Evolutionary conservation across 2,113 vertebrate genomes (phyloP), one percentile per base, ranked within the genome.

Genomic region (Notothenia coriiceps): DNA sequence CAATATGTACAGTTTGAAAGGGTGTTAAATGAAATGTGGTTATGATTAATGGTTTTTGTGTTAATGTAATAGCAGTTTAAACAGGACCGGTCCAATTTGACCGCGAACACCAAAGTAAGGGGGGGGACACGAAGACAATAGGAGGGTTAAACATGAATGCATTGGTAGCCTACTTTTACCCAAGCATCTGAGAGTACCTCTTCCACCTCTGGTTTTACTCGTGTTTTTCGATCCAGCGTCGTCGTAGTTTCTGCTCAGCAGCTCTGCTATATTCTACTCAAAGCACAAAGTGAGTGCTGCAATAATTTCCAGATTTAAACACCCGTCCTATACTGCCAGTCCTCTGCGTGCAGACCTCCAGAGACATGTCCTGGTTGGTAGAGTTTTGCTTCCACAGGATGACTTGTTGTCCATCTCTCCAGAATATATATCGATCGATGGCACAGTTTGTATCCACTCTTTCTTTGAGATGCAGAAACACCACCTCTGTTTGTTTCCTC

Each of bases 251-350:
- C 72, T 84, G 69, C 72, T 72, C 75, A 84, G 83, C 81, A 85
- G 74, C 87, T 86, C 70, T 75, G 75, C 55, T 84, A 70, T 80
- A 76, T 55, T 82, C 74, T 72, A 78, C 73, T 84, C 25, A 79
- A 92, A 88, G 88, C 91, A 90, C 89, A 92, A 84, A 80, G 70
- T 66, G 50, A n/a, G 73, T 87, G 80, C 83, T 87, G 84, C 85
- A 90, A 88, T 80, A 88, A 84, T 49, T 76, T 74, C 50, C 59
- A 79, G 60, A 72, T 77, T 63, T 22, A 77, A 59, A 70, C 33
- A 44, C 61, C 35, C 33, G 47, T 65, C 55, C 51, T 52, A 40
- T 40, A 82, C 86, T 87, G 80, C 87, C 90, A 76, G 29, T 80
- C 82, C 77, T 84, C 70, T 59, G 67, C 72, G 77, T 84, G 83